Percentiles rank a stretch among this genome's conserved stretches.
Evolutionary conservation across 2,113 vertebrate species (phyloP).

Genomic region (Mirza zaza): DNA sequence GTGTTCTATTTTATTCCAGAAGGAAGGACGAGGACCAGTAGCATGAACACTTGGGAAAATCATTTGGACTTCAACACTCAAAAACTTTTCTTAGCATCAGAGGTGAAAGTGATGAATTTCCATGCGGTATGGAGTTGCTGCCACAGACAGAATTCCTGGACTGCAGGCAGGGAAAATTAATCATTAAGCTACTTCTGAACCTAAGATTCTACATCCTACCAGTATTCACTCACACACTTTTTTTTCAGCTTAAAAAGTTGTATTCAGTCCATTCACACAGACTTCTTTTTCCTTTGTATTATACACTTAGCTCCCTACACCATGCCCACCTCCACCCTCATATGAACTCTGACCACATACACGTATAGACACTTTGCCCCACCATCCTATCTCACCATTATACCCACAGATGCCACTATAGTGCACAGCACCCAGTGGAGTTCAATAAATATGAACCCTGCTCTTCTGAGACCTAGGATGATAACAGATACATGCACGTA

Average conservation of each 20-base stretch:
- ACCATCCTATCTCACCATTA: not conserved
- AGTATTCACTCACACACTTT: not conserved
- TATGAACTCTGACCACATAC: not conserved
- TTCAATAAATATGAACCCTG: not conserved
- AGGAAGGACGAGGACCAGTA: not conserved
- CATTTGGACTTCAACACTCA: not conserved
- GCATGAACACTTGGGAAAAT: not conserved
- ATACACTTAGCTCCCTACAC: not conserved
- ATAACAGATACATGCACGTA: not conserved
- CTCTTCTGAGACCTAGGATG: not conserved
- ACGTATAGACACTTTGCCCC: not conserved
- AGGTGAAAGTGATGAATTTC: not conserved
- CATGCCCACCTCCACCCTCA: no score
- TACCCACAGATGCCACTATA: not conserved
- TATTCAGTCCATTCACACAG: not conserved
- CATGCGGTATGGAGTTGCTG: not conserved
- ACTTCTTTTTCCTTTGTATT: not conserved
- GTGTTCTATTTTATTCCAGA: constrained; percentile 18
- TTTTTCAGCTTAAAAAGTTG: not conserved
- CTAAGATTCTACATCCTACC: not conserved
- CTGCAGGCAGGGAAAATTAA: not conserved
- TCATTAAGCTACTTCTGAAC: not conserved
- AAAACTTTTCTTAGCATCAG: not conserved
- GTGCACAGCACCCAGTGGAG: not conserved
- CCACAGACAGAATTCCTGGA: not conserved